phyloP scores from a whole-genome alignment of 2,797 vertebrate genomes.

The Chaenodraco wilsoni region DNA sequence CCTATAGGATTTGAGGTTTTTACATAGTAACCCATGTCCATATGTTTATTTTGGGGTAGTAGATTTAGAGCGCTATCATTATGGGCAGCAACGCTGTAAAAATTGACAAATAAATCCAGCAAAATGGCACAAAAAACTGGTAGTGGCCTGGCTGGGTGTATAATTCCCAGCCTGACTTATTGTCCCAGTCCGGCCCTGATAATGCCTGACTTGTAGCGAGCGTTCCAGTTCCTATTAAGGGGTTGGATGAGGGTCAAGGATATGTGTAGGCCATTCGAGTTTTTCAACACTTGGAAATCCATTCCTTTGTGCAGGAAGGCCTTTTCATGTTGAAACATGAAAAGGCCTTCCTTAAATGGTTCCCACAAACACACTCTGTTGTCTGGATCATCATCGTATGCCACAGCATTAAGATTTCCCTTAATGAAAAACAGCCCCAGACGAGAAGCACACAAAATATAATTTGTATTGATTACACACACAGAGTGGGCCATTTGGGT shows the following conservation, averaged over 20 bases:
- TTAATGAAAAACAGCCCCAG: constrained; percentile 39
- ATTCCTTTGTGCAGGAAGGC: not conserved
- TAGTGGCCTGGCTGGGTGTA: no score
- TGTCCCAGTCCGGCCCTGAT: no score
- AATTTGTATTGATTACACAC: constrained; percentile 53
- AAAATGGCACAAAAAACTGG: no score
- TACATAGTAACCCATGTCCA: no score
- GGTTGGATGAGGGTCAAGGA: not conserved
- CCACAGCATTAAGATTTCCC: constrained; percentile 1
- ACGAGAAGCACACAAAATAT: constrained; percentile 36
- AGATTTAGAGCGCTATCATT: no score
- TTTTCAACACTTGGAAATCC: not conserved
- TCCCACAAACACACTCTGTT: not conserved
- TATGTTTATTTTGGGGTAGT: no score
- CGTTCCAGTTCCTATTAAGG: not conserved
- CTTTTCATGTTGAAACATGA: constrained; percentile 6
- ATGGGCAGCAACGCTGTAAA: no score
- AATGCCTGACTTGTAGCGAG: not conserved
- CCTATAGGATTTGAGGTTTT: no score
- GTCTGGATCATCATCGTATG: constrained; percentile 12
- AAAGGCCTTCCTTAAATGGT: not conserved
- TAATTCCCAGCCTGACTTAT: no score
- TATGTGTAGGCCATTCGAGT: constrained; percentile 1
- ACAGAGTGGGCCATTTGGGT: constrained; percentile 37
- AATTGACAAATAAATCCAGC: no score